Evolutionary conservation across 2,797 vertebrate species (phyloP).

Genomic region (Falco biarmicus): DNA sequence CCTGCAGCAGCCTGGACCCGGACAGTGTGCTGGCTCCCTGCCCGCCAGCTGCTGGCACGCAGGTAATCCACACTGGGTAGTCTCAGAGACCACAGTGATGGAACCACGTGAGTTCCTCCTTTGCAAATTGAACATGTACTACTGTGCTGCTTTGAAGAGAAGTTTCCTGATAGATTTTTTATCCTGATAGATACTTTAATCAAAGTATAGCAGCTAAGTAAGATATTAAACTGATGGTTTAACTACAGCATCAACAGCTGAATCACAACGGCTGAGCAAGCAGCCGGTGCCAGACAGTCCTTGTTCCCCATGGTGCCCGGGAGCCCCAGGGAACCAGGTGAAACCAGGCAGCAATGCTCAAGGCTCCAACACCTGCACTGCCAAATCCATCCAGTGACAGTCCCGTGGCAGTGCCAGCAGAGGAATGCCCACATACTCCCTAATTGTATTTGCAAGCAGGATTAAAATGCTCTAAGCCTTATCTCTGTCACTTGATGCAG

Average conservation of each 20-base stretch:
- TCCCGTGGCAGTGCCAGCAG: neutral
- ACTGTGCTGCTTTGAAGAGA: neutral
- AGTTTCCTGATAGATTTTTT: neutral
- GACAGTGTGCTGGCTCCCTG: neutral
- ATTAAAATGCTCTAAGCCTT: neutral
- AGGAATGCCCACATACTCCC: neutral
- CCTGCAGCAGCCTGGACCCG: neutral
- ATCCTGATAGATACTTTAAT: too few relatives aligned
- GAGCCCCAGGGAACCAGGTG: neutral
- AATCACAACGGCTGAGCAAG: slow-evolving; percentile 14
- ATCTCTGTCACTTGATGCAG: neutral
- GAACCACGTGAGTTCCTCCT: neutral
- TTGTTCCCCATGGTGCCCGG: neutral
- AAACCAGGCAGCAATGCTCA: neutral
- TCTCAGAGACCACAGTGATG: neutral
- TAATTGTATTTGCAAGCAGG: neutral
- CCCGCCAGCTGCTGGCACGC: neutral
- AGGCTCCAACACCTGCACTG: neutral
- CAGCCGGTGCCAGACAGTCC: neutral
- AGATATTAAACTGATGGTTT: neutral
- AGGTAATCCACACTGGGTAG: neutral
- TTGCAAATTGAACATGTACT: neutral
- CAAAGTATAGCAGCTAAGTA: neutral
- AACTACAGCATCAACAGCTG: slow-evolving; percentile 14
- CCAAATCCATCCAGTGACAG: neutral